Conservation (phyloP, 2,113 vertebrate genomes). For the Amphiprion percula region DNA sequence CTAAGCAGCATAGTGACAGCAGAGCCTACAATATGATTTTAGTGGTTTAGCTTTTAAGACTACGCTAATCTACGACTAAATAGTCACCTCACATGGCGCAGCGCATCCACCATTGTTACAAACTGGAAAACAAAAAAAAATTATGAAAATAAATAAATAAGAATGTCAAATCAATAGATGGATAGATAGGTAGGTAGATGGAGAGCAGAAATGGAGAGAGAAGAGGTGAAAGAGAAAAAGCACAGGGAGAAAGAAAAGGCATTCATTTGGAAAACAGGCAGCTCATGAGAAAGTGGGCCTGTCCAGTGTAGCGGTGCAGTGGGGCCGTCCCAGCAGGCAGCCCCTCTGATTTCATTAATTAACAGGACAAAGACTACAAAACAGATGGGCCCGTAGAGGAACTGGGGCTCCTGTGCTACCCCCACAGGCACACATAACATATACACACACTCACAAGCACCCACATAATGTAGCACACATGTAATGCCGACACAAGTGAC, state of each 20-base stretch:
- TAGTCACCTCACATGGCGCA: slow-evolving; percentile 80
- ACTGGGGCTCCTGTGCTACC: slow-evolving; percentile 71
- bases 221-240: slow-evolving; percentile 36
- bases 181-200: not conserved
- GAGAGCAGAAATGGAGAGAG: not conserved
- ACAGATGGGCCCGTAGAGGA: slow-evolving; percentile 84
- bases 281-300: slow-evolving; percentile 78
- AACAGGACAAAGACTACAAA: slow-evolving; percentile 86
- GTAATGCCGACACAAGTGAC: slow-evolving; percentile 40
- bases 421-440: slow-evolving; percentile 63
- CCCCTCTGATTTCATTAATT: slow-evolving; percentile 86
- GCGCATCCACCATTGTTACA: slow-evolving; percentile 72
- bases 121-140: slow-evolving; percentile 76
- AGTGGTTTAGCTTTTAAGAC: slow-evolving; percentile 69
- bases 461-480: slow-evolving; percentile 40
- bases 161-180: slow-evolving; percentile 42
- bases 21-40: slow-evolving; percentile 74
- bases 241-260: slow-evolving; percentile 53
- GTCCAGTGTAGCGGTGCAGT: slow-evolving; percentile 73
- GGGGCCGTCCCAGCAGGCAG: slow-evolving; percentile 81
- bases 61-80: slow-evolving; percentile 76
- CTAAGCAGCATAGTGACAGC: slow-evolving; percentile 69
- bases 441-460: slow-evolving; percentile 14
- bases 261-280: slow-evolving; percentile 78
- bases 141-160: slow-evolving; percentile 3